Conservation (phyloP, 2,113 vertebrate species). For the Typhlomys cinereus region DNA sequence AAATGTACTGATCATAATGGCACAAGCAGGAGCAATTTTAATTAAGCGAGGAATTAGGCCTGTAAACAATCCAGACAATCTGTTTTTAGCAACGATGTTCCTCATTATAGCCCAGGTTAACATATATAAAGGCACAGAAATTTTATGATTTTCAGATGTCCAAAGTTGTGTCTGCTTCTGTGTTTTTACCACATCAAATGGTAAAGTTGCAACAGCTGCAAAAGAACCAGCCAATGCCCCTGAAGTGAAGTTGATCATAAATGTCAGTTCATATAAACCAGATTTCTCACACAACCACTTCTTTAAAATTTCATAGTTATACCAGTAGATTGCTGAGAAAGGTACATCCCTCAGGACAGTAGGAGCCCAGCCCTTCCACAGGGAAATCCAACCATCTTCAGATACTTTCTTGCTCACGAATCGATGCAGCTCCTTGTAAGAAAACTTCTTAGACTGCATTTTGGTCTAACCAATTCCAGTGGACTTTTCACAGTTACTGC, state of each 20-base stretch:
- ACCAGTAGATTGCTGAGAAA: constrained; percentile 95
- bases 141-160: constrained; percentile 34
- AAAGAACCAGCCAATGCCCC: constrained; percentile 79
- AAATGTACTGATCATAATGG: constrained; percentile 94
- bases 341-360: constrained; percentile 92
- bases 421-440: constrained; percentile 87
- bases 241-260: constrained; percentile 88
- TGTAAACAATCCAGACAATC: constrained; percentile 89
- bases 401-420: constrained; percentile 84
- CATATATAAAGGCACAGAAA: constrained; percentile 67
- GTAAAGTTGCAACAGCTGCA: neutral
- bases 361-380: constrained; percentile 91
- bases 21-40: constrained; percentile 94
- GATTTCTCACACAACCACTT: constrained; percentile 86
- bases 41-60: constrained; percentile 89
- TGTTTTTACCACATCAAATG: neutral
- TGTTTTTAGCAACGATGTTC: constrained; percentile 87
- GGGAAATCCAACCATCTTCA: constrained; percentile 89
- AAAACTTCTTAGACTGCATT: constrained; percentile 89
- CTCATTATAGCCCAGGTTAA: constrained; percentile 89
- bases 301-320: constrained; percentile 92
- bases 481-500: constrained; percentile 90
- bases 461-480: constrained; percentile 92
- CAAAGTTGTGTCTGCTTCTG: neutral
- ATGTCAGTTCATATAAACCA: constrained; percentile 85